phyloP scores from a whole-genome alignment of 2,113 vertebrate species.

The Caranx ignobilis region DNA sequence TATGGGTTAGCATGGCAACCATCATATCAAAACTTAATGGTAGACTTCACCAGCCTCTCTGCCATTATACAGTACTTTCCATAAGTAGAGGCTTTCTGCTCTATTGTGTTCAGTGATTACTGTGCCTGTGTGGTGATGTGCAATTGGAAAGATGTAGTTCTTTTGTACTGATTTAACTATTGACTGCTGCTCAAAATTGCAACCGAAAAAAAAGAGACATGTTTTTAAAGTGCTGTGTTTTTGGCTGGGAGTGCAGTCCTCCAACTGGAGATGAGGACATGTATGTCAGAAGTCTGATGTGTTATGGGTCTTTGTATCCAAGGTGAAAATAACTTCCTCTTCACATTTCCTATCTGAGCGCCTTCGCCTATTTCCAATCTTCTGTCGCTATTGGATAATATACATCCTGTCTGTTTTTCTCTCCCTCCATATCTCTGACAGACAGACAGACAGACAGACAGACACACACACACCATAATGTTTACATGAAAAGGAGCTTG shows the following conservation, averaged over 20 bases:
- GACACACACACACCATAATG: not conserved
- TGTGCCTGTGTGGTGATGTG: slow-evolving; percentile 11
- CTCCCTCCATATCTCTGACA: not conserved
- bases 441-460: slow-evolving; percentile 11
- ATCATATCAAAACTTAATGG: slow-evolving; percentile 58
- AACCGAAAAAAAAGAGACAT: slow-evolving; percentile 6
- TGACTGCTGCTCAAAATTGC: slow-evolving; percentile 25
- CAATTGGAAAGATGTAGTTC: slow-evolving; percentile 30
- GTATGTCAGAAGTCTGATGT: slow-evolving; percentile 27
- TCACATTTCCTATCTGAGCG: slow-evolving; percentile 38
- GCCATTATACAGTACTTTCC: slow-evolving; percentile 58
- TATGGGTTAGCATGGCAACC: slow-evolving; percentile 64
- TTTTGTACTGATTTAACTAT: slow-evolving; percentile 39
- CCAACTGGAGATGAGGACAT: slow-evolving; percentile 1
- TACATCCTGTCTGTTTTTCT: slow-evolving; percentile 25
- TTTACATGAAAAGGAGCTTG: no score
- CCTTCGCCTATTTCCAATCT: slow-evolving; percentile 44
- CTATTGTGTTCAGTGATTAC: slow-evolving; percentile 69
- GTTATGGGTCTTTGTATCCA: slow-evolving; percentile 17
- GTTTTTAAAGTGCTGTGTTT: slow-evolving; percentile 20
- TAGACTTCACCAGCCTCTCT: slow-evolving; percentile 36
- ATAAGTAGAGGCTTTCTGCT: slow-evolving; percentile 61
- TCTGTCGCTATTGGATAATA: slow-evolving; percentile 26
- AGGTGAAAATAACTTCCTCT: slow-evolving; percentile 56
- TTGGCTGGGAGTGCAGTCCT: not conserved